Evolutionary conservation across 1,140 invertebrate genomes (phyloP), one percentile per base, ranked within the genome.

Genomic region (Drosophila mayri): DNA sequence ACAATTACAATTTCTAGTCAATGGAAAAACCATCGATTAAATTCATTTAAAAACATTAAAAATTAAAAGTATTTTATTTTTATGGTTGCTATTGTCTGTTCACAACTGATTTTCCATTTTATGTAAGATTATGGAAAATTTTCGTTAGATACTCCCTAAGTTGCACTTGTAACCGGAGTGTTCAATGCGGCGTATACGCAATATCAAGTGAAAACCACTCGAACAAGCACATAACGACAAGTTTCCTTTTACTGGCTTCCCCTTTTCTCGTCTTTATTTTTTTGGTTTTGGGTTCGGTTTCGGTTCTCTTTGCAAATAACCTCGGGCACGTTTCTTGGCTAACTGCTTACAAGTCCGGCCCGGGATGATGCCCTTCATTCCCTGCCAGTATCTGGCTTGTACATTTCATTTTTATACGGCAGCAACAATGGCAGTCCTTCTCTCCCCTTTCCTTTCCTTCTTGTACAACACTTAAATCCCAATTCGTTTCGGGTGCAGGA

Each of bases 391-490:
- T 50, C 44, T 38, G 28, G 37, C 50, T 25, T 25, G 38, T 66
- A 32, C 79, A 81, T 67, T 75, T 87, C 85, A 81, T 83, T 87
- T 87, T 86, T 87, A 87, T 86, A 77, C 57, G 37, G 37, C 83
- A 30, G 41, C 83, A 73, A 80, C 80, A 76, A 76, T 76, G 62
- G 30, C 52, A 77, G 63, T 47, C 71, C 60, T 43, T 11, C 61
- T 60, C 64, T 25, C 61, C 60, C 32, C 10, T 11, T 35, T 32
- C 50, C 1, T 0, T 10, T n/a, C 20, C 11, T 64, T 50, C 84
- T 88, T 83, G 84, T 81, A 78, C 84, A 84, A 88, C 84, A 88
- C 85, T 88, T 88, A 88, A 88, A 90, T 88, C 85, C 85, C 84
- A 88, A 88, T 90, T 88, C 85, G 84, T 88, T 88, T 77, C 77